phyloP scores from a whole-genome alignment of 2,113 vertebrate genomes.

The Burhinus oedicnemus region DNA sequence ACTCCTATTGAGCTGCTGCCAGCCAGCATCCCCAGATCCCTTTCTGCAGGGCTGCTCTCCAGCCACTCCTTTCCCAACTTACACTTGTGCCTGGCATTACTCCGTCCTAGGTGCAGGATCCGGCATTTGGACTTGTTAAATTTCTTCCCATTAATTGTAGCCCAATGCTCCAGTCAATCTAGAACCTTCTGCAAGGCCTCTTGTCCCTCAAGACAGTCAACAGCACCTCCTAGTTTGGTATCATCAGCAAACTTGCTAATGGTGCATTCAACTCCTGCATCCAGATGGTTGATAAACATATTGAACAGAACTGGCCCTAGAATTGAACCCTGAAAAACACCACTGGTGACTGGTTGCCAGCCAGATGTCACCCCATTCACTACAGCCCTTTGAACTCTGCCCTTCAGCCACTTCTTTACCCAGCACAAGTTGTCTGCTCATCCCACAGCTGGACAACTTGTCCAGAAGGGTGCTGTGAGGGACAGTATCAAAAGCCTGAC shows the following conservation, averaged over 20 bases:
- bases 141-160: not conserved
- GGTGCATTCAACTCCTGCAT: not conserved
- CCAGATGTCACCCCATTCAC: not conserved
- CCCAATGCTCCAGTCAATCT: not conserved
- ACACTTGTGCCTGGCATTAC: not conserved
- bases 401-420: not conserved
- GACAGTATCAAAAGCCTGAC: not conserved
- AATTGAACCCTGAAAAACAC: not conserved
- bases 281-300: fast-evolving
- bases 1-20: not conserved
- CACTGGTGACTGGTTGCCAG: fast-evolving
- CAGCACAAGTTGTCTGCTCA: not conserved
- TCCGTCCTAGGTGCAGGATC: fast-evolving
- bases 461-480: not conserved
- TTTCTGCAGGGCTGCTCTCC: not conserved
- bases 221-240: not conserved
- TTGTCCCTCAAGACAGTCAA: not conserved
- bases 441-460: not conserved
- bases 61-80: not conserved
- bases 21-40: not conserved
- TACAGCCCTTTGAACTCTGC: not conserved
- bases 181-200: not conserved
- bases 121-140: fast-evolving
- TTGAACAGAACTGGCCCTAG: not conserved
- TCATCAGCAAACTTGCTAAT: not conserved